Evolutionary conservation across 2,888 invertebrate species (phyloP).

Genomic region (Ophion costatus): DNA sequence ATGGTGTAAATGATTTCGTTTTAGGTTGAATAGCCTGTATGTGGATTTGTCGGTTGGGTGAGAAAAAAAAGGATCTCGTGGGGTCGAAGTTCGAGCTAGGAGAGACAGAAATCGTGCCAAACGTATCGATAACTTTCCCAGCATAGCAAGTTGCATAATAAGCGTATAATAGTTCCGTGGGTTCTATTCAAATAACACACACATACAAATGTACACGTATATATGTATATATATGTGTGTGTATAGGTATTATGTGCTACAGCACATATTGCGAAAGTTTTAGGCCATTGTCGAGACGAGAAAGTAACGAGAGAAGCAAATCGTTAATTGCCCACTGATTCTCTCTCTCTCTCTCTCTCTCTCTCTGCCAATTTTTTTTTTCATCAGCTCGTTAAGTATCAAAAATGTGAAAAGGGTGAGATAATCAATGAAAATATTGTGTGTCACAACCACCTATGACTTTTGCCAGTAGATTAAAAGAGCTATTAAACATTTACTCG

Average conservation of each 20-base stretch:
- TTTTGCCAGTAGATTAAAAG: neutral
- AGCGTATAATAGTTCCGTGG: slow-evolving; percentile 46
- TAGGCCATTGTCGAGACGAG: slow-evolving; percentile 61
- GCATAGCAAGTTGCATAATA: slow-evolving; percentile 59
- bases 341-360: slow-evolving; percentile 1
- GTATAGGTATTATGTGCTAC: slow-evolving; percentile 36
- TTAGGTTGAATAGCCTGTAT: slow-evolving; percentile 14
- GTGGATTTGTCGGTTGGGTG: slow-evolving; percentile 6
- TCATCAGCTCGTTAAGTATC: slow-evolving; percentile 39
- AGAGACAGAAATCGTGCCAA: slow-evolving; percentile 55
- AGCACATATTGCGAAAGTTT: slow-evolving; percentile 55
- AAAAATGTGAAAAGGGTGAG: slow-evolving; percentile 46
- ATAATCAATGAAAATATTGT: slow-evolving; percentile 22
- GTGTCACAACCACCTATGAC: slow-evolving; percentile 8
- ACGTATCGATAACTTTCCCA: slow-evolving; percentile 65
- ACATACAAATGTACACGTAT: neutral
- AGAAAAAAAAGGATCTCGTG: slow-evolving; percentile 18
- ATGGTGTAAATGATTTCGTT: neutral
- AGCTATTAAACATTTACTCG: slow-evolving; percentile 44
- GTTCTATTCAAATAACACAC: slow-evolving; percentile 53
- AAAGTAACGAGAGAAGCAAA: slow-evolving; percentile 61
- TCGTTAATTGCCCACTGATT: slow-evolving; percentile 52
- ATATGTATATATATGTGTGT: neutral
- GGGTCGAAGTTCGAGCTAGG: slow-evolving; percentile 53
- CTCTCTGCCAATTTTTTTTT: slow-evolving; percentile 32